These are phyloP conservation scores for Protobothrops mucrosquamatus DNA, from an alignment of 2,113 vertebrate species.

Conservation along the genomic window DNA sequence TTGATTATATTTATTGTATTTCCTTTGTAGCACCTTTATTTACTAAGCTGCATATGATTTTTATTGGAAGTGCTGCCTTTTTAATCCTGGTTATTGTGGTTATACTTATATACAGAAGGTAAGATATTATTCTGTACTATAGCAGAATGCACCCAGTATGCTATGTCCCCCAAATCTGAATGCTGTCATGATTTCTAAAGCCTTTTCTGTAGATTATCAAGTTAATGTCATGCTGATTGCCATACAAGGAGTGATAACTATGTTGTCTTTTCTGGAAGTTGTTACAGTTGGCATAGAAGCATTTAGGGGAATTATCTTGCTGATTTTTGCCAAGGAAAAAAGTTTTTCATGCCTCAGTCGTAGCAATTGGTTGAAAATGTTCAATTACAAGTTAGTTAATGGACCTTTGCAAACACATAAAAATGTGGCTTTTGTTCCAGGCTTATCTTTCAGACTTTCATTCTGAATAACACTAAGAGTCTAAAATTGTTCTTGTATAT, in stretches of 20 bases:
- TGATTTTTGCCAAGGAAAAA: neutral
- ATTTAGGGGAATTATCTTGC: neutral
- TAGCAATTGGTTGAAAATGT: neutral
- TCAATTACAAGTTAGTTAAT: neutral
- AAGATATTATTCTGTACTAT: neutral
- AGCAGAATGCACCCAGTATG: neutral
- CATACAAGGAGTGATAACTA: neutral
- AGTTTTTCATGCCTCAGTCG: neutral
- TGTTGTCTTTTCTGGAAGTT: neutral
- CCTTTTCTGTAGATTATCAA: neutral
- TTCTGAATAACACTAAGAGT: neutral
- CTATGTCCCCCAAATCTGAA: neutral
- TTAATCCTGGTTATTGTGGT: neutral
- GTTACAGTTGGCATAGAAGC: neutral
- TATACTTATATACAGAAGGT: constrained; percentile 19
- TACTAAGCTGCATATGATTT: neutral
- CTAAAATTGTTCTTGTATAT: neutral
- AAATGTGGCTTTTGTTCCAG: neutral
- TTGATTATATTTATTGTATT: constrained; percentile 12
- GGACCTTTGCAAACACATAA: neutral
- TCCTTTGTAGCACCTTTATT: constrained; percentile 29
- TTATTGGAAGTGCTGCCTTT: constrained; percentile 21
- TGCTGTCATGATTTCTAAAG: neutral
- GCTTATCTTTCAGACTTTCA: neutral
- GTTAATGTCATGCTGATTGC: neutral